phyloP scores from a whole-genome alignment of 2,797 vertebrate genomes.

The Melanotaenia maccullochi region DNA sequence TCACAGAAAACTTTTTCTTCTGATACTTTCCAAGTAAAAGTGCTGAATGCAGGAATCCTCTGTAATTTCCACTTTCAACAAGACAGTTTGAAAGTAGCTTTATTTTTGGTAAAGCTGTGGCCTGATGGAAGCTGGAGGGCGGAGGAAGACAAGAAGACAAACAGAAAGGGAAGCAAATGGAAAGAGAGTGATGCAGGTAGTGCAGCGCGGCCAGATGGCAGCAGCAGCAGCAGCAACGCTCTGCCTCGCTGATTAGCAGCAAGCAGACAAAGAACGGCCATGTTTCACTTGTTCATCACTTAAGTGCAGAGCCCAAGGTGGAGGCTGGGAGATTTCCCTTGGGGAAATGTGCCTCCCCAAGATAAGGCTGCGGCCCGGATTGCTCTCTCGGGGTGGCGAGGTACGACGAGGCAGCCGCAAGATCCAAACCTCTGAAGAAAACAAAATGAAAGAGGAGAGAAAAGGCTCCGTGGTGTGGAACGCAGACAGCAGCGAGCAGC shows the following conservation, averaged over 20 bases:
- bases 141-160: constrained; percentile 26
- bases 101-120: constrained; percentile 3
- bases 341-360: constrained; percentile 72
- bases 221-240: constrained; percentile 44
- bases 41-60: constrained; percentile 48
- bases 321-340: constrained; percentile 75
- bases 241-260: constrained; percentile 72
- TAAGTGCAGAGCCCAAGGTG: constrained; percentile 77
- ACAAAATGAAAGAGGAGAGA: constrained; percentile 69
- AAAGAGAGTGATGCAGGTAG: constrained; percentile 63
- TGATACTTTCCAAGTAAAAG: constrained; percentile 30
- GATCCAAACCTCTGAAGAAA: constrained; percentile 75
- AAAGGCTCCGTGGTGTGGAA: constrained; percentile 73
- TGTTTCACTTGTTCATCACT: constrained; percentile 79
- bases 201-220: constrained; percentile 57
- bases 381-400: constrained; percentile 72
- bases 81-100: constrained; percentile 23
- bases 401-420: constrained; percentile 52
- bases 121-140: constrained; percentile 25
- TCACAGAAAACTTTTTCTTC: neutral
- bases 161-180: constrained; percentile 14
- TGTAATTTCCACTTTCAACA: constrained; percentile 28
- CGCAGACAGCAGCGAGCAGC: constrained; percentile 56
- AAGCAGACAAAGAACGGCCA: constrained; percentile 73
- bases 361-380: constrained; percentile 72